These are phyloP conservation scores for Sebastiscus tertius DNA, from an alignment of 2,797 vertebrate species.

Conservation along the genomic window DNA sequence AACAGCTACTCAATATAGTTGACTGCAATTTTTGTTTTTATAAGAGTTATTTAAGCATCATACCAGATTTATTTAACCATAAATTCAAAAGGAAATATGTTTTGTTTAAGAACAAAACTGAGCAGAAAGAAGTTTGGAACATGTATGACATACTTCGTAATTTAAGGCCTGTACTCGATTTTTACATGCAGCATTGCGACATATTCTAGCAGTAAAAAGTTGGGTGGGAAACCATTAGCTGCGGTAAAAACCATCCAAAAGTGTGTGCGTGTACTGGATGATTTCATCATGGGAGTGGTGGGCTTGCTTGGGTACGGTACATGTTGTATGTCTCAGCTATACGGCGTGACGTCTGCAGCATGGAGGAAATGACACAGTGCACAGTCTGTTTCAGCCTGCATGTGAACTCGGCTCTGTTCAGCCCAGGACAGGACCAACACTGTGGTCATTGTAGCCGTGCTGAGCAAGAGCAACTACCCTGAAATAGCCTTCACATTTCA, in stretches of 20 bases:
- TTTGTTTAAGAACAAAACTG: neutral
- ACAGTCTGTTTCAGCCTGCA: constrained; percentile 69
- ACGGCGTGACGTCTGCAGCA: constrained; percentile 37
- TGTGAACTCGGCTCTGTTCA: constrained; percentile 56
- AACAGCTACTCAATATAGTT: neutral
- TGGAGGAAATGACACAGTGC: constrained; percentile 72
- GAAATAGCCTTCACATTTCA: constrained; percentile 11
- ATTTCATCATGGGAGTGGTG: constrained; percentile 64
- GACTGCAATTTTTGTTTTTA: neutral
- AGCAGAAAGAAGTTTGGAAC: neutral
- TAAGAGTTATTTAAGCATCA: neutral
- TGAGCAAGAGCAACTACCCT: constrained; percentile 3
- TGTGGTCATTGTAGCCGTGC: constrained; percentile 66
- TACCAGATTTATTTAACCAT: neutral
- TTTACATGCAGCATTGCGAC: neutral
- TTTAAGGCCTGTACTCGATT: neutral
- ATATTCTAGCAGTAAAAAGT: neutral
- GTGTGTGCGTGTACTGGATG: constrained; percentile 5
- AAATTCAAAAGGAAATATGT: neutral
- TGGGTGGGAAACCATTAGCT: neutral
- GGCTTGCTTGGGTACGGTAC: constrained; percentile 6
- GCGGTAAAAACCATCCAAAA: neutral
- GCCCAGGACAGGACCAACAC: constrained; percentile 60
- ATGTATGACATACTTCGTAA: neutral
- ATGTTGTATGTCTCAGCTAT: constrained; percentile 14